These are phyloP conservation scores for Colius striatus DNA, from an alignment of 2,113 vertebrate genomes.

Conservation along the genomic window DNA sequence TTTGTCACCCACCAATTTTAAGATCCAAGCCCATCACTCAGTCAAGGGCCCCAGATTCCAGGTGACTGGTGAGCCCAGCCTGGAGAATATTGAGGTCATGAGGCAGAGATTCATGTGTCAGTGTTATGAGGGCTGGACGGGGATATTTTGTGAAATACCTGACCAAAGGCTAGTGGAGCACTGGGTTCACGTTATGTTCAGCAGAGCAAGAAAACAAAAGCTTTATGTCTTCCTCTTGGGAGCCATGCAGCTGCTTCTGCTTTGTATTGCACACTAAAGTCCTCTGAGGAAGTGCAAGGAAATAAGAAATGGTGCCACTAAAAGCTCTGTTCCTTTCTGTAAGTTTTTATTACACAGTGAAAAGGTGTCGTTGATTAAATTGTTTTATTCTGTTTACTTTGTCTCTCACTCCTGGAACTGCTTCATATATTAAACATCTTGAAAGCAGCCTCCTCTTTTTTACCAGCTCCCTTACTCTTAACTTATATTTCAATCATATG, in stretches of 20 bases:
- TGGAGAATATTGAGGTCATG: conserved; percentile 78
- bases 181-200: background rate
- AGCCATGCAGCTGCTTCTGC: conserved; percentile 5
- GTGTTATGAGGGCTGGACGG: conserved; percentile 90
- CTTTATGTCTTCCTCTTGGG: conserved; percentile 15
- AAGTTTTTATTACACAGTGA: background rate
- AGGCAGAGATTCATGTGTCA: conserved; percentile 88
- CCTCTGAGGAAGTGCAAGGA: background rate
- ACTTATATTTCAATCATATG: background rate
- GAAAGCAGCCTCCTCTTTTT: background rate
- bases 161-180: conserved; percentile 11
- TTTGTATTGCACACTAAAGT: background rate
- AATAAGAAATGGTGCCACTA: background rate
- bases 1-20: conserved; percentile 80
- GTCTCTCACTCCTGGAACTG: background rate
- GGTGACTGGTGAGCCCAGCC: conserved; percentile 76
- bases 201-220: conserved; percentile 21
- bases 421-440: background rate
- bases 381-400: background rate
- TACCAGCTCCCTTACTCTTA: background rate
- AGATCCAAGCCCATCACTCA: conserved; percentile 60
- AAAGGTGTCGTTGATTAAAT: background rate
- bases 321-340: background rate
- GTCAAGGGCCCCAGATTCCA: conserved; percentile 66
- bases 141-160: conserved; percentile 86